These are phyloP conservation scores for Dipus sagitta DNA, from an alignment of 2,797 vertebrate genomes.

Conservation along the genomic window DNA sequence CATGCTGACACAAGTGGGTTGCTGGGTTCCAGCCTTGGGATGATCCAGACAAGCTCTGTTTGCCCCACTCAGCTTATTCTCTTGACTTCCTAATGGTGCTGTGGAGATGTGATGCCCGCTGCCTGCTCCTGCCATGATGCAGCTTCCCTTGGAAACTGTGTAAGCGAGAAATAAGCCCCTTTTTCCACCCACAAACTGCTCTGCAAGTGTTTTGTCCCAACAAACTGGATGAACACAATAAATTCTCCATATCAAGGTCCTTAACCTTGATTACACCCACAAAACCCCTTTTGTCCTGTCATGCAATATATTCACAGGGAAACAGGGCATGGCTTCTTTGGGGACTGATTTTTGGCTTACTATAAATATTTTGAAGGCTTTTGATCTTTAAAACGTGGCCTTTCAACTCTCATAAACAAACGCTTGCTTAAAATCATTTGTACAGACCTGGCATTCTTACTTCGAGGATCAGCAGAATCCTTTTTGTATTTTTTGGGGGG, in stretches of 20 bases:
- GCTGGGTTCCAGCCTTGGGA: too few species aligned
- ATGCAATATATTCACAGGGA: background rate
- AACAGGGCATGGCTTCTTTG: background rate
- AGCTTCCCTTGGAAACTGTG: too few species aligned
- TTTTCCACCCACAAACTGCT: too few species aligned
- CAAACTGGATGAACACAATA: background rate
- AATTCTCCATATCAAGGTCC: background rate
- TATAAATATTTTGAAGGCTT: background rate
- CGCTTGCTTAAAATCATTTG: conserved; percentile 84
- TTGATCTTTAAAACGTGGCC: background rate
- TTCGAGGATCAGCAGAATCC: conserved; percentile 63
- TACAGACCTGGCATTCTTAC: conserved; percentile 74
- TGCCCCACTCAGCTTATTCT: too few species aligned
- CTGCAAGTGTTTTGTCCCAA: too few species aligned
- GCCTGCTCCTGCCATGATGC: too few species aligned
- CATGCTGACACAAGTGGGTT: too few species aligned
- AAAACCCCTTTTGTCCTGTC: background rate
- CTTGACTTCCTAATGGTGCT: too few species aligned
- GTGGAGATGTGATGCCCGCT: background rate
- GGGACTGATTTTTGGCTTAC: background rate
- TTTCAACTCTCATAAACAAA: conserved; percentile 72
- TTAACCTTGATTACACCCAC: background rate
- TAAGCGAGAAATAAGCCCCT: too few species aligned
- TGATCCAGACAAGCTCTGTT: too few species aligned
- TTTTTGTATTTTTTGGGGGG: background rate